Evolutionary conservation across 2,888 invertebrate genomes (phyloP).

Genomic region (Hipparchia sbordonii): DNA sequence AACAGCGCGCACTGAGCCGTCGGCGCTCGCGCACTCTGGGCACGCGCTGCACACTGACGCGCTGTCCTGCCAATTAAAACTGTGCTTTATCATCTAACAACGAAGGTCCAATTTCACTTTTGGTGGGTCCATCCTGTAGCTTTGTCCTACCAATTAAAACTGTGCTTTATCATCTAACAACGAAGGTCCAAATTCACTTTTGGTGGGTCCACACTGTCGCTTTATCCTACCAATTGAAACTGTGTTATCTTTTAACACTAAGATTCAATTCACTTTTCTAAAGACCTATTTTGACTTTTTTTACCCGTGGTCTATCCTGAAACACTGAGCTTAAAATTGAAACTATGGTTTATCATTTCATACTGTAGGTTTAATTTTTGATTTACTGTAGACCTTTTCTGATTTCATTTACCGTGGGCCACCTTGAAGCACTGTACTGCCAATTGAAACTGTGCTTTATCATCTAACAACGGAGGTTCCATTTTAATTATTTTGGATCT

Average conservation of each 20-base stretch:
- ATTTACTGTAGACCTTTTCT: no score
- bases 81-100: constrained; percentile 59
- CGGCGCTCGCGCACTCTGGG: constrained; percentile 76
- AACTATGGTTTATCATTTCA: no score
- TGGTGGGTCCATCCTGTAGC: no score
- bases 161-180: background rate
- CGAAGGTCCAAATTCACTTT: background rate
- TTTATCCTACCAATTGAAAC: constrained; percentile 65
- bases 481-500: background rate
- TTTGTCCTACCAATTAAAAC: no score
- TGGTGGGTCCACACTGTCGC: constrained; percentile 61
- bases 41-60: constrained; percentile 81
- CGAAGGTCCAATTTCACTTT: background rate
- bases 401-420: constrained; percentile 39
- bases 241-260: no score
- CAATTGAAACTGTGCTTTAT: constrained; percentile 70
- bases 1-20: constrained; percentile 65
- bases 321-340: no score
- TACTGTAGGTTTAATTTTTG: no score
- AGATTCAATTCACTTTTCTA: no score
- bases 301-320: no score
- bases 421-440: constrained; percentile 82
- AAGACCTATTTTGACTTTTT: no score
- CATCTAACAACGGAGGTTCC: constrained; percentile 29
- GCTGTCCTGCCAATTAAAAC: constrained; percentile 79